Evolutionary conservation across 1,140 invertebrate genomes (phyloP).

Genomic region (Kradibia gibbosae): DNA sequence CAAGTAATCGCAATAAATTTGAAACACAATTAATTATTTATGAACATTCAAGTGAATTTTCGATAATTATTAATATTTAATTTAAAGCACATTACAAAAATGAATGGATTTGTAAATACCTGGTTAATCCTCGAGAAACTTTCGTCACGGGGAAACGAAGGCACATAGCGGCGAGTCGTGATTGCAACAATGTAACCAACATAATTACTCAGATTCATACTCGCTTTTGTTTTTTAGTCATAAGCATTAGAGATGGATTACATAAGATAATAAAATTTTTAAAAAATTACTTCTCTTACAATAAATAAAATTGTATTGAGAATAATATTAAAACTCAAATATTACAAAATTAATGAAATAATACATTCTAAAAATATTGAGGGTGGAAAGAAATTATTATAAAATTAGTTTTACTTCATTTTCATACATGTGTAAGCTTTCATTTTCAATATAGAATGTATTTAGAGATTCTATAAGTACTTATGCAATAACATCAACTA

Average conservation of each 20-base stretch:
- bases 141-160: conserved; percentile 35
- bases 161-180: conserved; percentile 32
- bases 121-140: conserved; percentile 39
- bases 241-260: background rate
- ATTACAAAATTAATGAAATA: too few relatives aligned
- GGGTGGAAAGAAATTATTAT: too few relatives aligned
- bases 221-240: conserved; percentile 18
- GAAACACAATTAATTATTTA: conserved; percentile 6
- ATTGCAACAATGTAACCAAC: conserved; percentile 39
- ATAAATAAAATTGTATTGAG: too few relatives aligned
- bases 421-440: too few relatives aligned
- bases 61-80: background rate
- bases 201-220: background rate
- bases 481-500: too few relatives aligned
- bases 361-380: too few relatives aligned
- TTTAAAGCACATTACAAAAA: background rate
- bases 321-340: too few relatives aligned
- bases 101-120: conserved; percentile 39
- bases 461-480: too few relatives aligned
- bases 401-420: too few relatives aligned
- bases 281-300: too few relatives aligned
- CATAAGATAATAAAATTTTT: background rate
- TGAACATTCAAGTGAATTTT: background rate
- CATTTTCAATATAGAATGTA: too few relatives aligned
- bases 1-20: conserved; percentile 1